Percentiles rank a stretch among this genome's conserved stretches.
phyloP scores from a whole-genome alignment of 2,797 vertebrate genomes.

The Xiphorhynchus erythropygius region DNA sequence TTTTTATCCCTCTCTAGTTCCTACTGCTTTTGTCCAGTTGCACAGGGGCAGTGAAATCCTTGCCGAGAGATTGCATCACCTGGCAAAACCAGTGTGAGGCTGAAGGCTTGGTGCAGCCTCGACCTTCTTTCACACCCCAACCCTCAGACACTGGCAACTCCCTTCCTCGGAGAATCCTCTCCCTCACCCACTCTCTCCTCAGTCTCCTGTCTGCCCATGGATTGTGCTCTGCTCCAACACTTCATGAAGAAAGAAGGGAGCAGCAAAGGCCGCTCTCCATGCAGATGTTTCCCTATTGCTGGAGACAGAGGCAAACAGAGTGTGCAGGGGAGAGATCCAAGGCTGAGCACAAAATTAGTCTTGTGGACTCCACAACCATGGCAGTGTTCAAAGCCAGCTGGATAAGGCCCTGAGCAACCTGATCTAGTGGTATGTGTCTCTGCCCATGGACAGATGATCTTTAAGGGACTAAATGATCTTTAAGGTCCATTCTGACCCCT shows the following conservation, averaged over 20 bases:
- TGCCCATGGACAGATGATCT: neutral
- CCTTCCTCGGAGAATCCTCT: neutral
- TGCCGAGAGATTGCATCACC: neutral
- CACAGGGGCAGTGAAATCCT: neutral
- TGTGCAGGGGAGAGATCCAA: neutral
- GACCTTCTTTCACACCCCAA: neutral
- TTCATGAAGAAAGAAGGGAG: neutral
- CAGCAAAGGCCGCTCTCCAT: accelerated
- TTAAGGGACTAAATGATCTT: neutral
- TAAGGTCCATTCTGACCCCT: neutral
- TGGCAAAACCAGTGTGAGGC: neutral
- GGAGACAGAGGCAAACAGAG: neutral
- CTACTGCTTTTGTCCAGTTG: neutral
- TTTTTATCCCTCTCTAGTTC: neutral
- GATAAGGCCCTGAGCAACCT: neutral
- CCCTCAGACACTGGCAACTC: neutral
- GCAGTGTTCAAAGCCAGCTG: neutral
- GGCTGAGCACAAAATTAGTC: neutral
- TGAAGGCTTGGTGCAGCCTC: neutral
- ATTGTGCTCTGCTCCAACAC: neutral
- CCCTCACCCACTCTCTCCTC: neutral
- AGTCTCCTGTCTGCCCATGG: accelerated
- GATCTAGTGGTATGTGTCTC: neutral
- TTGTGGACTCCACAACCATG: neutral
- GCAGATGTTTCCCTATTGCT: neutral